These are phyloP conservation scores for Halictus quadricinctus DNA, from an alignment of 2,888 invertebrate species.

Conservation along the genomic window DNA sequence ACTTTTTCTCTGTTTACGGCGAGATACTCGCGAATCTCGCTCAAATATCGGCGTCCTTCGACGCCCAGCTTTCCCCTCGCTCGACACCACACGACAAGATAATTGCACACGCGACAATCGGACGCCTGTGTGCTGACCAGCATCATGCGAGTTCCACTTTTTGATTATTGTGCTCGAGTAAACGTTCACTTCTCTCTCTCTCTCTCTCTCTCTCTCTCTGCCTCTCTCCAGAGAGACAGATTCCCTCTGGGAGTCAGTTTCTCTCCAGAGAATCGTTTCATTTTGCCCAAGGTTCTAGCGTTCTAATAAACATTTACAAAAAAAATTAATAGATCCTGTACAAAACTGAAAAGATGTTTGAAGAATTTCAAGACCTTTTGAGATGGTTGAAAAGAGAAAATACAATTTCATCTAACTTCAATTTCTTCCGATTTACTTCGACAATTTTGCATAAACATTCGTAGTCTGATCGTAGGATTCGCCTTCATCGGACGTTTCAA, in stretches of 20 bases:
- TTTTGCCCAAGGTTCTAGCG: neutral
- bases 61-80: neutral
- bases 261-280: neutral
- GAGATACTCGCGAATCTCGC: neutral
- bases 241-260: no score
- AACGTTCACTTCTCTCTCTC: neutral
- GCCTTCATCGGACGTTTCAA: no score
- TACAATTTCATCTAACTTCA: no score
- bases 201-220: no score
- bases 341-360: no score
- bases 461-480: no score
- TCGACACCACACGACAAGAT: neutral
- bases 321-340: no score
- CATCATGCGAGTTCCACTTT: neutral
- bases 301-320: neutral
- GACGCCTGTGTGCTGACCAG: neutral
- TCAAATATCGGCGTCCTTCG: conserved; percentile 8
- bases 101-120: conserved; percentile 8
- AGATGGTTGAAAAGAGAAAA: no score
- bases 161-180: neutral
- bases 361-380: no score
- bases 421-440: no score
- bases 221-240: no score
- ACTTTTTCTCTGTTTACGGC: neutral
- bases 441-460: no score